Base-by-base conservation (phyloP, 2,888 invertebrate genomes). In the Brenthis ino region DNA sequence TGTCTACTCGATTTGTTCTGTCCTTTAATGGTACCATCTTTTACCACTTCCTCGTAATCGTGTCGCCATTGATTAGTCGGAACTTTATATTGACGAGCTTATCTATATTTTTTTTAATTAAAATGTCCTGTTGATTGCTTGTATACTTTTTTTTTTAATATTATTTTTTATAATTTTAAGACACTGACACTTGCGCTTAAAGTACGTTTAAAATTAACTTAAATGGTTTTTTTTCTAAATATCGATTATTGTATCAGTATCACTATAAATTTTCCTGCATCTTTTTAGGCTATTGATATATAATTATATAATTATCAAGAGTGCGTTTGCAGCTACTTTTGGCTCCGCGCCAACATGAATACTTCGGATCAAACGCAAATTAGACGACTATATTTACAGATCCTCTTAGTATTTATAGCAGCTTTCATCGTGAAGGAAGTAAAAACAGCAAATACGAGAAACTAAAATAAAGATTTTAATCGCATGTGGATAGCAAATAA, bases 1-100 rank as follows among this genome's bases (percentile, higher is more conserved):
- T 79, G 79, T 77, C 77, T 77, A 67, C 60, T 70, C 20, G 65
- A 65, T 71, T 69, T 72, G 66, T 65, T 65, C 56, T 58, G 65
- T 66, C 69, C 56, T 60, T 64, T 69, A 67, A 63, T 55, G 60
- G 57, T 61, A 16, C 51, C 51, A 13, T 58, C 51, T 69, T 64
- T 53, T 64, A 64, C 51, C 65, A 24, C 54, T 71, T 66, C 60
- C 48, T 24, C 33, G 66, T 68, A 69, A 28, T 47, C 48, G 4
- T n/a, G 51, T 61, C n/a, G 56, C 64, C 33, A 53, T 37, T 43
- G 28, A 48, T 50, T 50, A 28, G 24, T 24, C 14, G 13, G 47
- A 8, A 33, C 12, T 16, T 64, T 55, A 55, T 24, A 54, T 55
- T 24, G 1, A 8, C 37, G 8, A 6, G 8, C 37, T 37, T 37